Base-by-base conservation (phyloP, 2,888 invertebrate species). In the Oscheius sp. region DNA sequence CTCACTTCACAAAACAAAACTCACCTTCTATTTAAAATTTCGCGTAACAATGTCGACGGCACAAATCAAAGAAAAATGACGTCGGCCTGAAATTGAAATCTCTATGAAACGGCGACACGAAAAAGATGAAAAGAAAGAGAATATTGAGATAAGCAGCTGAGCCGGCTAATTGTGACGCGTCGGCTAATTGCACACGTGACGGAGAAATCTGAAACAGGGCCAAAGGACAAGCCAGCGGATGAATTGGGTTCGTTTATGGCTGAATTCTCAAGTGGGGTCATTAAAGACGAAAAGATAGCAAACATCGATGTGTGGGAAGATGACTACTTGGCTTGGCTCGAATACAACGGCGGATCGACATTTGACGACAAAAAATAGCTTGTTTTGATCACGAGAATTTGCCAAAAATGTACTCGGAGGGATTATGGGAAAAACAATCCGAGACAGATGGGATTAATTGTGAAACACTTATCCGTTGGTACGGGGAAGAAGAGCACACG, bases 191-290 rank as follows among this genome's bases (percentile, higher is more conserved):
- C 21, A 23, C 55, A 18, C 25, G 55, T 55, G 55, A 61, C 61
- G 29, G 16, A 18, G 61, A 43, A 29, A 61, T n/a, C 41, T n/a
- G 43, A 23, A 25, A n/a, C n/a, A n/a, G 61, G 59, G 3, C 35
- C 35, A 35, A 35, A 35, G 35, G 35, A 35, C 35, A 35, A 9
- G 9, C 35, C 35, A n/a, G 59, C 3, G 13, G 59, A 41, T 59
- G n/a, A 59, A 61, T 61, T 41, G 61, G 43, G 43, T 25, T 61
- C 61, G 25, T 61, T 61, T 61, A 18, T 18, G 21, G 35, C 35
- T 35, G 61, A 59, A 61, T 16, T 43, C 18, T 61, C 43, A 61
- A 45, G 43, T 41, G 61, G 61, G 61, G 41, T 61, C 61, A 61
- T 61, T 43, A 61, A 61, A 41, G 25, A 25, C 25, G 29, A 58